Evolutionary conservation across 2,888 invertebrate genomes (phyloP).

Genomic region (Encarsia formosa): DNA sequence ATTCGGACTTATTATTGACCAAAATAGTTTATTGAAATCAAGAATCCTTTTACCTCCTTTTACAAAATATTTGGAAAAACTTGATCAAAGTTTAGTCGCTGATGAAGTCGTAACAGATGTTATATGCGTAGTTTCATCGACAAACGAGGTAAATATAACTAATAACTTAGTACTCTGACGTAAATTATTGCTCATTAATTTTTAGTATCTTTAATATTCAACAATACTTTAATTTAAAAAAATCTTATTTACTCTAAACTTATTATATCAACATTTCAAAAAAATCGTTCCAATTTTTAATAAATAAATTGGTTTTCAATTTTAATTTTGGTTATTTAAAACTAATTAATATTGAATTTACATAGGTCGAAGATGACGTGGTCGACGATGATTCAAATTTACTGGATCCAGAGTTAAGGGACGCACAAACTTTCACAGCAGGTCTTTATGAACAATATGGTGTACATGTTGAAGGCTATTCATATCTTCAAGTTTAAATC

Average conservation of each 20-base stretch:
- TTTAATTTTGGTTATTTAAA: no score
- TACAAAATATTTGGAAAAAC: conserved; percentile 12
- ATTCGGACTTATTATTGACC: conserved; percentile 6
- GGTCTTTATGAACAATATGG: conserved; percentile 3
- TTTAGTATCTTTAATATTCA: no score
- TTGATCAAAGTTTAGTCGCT: conserved; percentile 16
- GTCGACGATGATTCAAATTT: neutral
- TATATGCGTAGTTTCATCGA: neutral
- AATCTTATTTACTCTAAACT: no score
- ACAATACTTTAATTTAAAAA: no score
- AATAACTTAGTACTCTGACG: no score
- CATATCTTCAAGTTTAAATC: conserved; percentile 2
- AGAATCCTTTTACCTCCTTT: conserved; percentile 8
- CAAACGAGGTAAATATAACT: conserved; percentile 16
- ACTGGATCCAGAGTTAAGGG: neutral
- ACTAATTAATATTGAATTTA: no score
- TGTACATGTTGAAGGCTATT: neutral
- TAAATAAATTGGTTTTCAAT: no score
- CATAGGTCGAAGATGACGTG: no score
- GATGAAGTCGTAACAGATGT: conserved; percentile 10
- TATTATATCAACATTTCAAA: no score
- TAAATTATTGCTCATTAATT: no score
- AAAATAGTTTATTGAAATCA: no score
- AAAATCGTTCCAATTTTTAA: no score
- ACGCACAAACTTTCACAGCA: neutral